Evolutionary conservation across 2,888 invertebrate species (phyloP).

Genomic region (Ephialtes manifestator): DNA sequence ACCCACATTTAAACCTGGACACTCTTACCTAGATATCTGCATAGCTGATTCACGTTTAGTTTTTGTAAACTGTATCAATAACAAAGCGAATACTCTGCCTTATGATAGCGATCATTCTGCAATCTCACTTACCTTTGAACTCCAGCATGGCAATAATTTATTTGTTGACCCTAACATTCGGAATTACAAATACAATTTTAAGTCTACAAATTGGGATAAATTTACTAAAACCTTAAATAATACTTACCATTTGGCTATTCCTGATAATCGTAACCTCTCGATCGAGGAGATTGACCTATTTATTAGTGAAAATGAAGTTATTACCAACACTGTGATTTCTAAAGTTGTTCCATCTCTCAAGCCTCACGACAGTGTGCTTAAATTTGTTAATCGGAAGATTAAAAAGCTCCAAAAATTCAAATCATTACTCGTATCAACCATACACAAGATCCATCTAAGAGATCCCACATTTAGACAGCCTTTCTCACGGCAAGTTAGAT

Average conservation of each 20-base stretch:
- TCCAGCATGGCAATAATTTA: too few relatives aligned
- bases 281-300: neutral
- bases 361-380: too few relatives aligned
- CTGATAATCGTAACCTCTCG: neutral
- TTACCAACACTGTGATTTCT: too few relatives aligned
- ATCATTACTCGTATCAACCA: too few relatives aligned
- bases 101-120: slow-evolving; percentile 48
- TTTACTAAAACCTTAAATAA: neutral
- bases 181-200: neutral
- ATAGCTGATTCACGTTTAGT: neutral
- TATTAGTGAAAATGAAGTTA: too few relatives aligned
- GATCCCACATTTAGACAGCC: neutral
- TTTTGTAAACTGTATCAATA: neutral
- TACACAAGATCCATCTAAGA: too few relatives aligned
- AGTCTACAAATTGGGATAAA: slow-evolving; percentile 17
- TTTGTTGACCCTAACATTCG: too few relatives aligned
- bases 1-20: slow-evolving; percentile 5
- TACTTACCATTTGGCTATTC: neutral
- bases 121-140: neutral
- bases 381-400: too few relatives aligned
- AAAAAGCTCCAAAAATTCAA: too few relatives aligned
- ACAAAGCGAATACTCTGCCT: neutral
- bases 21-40: slow-evolving; percentile 6
- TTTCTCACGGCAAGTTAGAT: neutral
- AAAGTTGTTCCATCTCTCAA: too few relatives aligned